Evolutionary conservation across 2,888 invertebrate species (phyloP), one percentile per base, ranked within the genome.

Genomic region (Tenthredo distinguenda): DNA sequence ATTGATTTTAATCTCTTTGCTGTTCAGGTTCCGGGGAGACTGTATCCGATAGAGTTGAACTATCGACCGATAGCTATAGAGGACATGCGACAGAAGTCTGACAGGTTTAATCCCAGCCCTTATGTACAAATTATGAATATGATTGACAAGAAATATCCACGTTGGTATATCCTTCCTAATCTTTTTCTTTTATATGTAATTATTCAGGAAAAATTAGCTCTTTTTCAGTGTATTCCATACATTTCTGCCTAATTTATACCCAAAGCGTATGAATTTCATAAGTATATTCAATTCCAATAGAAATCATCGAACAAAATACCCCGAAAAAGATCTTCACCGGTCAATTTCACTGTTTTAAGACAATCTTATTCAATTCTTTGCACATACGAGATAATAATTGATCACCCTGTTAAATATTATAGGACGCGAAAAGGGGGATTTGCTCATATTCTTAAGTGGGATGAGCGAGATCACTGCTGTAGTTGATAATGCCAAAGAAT

Each of bases 371-470:
- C 26, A 26, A 26, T 26, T 26, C 26, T 26, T 26, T 26, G 26
- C 26, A 26, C 26, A 26, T 26, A 26, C 26, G 26, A 26, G 26
- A 26, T 26, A 26, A 26, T 76, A 12, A 10, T 47, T 12, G 43
- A 47, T 47, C 34, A 71, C 58, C 10, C 26, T 82, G 31, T 31
- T 72, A n/a, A 62, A 4, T 55, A 31, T 92, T 92, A 34, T 89
- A 97, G 96, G 94, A 83, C 95, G 95, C 40, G 98, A 99, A 94
- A 95, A 98, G 90, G 99, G 99, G 0, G 99, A 99, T 94, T 95
- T 99, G 18, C 94, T 99, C 5, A 96, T 99, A 92, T 99, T 99
- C 93, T 95, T 99, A 90, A 99, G 99, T 89, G 99, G 99, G 0
- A 97, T 98, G 90, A 97, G 97, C 91, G 99, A 99, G 94, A 99